phyloP scores from a whole-genome alignment of 2,888 invertebrate genomes.

The Erebia palarica region DNA sequence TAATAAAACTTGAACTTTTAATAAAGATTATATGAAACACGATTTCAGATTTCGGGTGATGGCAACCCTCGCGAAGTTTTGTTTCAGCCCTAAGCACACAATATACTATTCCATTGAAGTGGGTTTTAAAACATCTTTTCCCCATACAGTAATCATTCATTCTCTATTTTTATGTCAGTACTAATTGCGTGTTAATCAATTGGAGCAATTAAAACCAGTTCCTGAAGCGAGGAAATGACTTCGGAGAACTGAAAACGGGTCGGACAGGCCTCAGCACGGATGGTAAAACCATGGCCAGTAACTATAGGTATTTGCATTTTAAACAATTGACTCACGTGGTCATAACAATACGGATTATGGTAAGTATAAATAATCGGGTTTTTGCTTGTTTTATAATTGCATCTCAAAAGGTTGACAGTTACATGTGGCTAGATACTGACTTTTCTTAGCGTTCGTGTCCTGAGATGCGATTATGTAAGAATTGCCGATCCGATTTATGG shows the following conservation, averaged over 20 bases:
- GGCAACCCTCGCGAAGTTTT: too few relatives aligned
- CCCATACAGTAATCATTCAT: background rate
- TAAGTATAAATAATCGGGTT: conserved; percentile 14
- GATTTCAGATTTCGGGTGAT: too few relatives aligned
- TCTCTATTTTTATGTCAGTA: background rate
- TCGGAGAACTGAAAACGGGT: conserved; percentile 45
- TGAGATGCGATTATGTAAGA: too few relatives aligned
- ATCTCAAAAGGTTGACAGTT: background rate
- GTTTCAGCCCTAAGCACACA: too few relatives aligned
- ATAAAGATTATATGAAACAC: too few relatives aligned
- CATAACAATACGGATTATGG: conserved; percentile 21
- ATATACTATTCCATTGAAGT: too few relatives aligned
- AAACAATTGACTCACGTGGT: conserved; percentile 34
- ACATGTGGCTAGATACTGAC: background rate
- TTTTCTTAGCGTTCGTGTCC: too few relatives aligned
- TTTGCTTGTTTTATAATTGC: conserved; percentile 8
- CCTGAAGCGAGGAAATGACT: conserved; percentile 41
- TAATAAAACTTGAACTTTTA: too few relatives aligned
- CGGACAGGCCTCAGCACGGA: conserved; percentile 40
- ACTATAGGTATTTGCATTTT: conserved; percentile 29
- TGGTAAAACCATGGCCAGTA: conserved; percentile 31
- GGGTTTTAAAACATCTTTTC: background rate
- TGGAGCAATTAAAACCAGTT: conserved; percentile 34
- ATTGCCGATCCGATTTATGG: too few relatives aligned
- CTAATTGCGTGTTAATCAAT: conserved; percentile 17